Evolutionary conservation across 2,113 vertebrate species (phyloP), one percentile per base, ranked within the genome.

Genomic region (Pterocles gutturalis): DNA sequence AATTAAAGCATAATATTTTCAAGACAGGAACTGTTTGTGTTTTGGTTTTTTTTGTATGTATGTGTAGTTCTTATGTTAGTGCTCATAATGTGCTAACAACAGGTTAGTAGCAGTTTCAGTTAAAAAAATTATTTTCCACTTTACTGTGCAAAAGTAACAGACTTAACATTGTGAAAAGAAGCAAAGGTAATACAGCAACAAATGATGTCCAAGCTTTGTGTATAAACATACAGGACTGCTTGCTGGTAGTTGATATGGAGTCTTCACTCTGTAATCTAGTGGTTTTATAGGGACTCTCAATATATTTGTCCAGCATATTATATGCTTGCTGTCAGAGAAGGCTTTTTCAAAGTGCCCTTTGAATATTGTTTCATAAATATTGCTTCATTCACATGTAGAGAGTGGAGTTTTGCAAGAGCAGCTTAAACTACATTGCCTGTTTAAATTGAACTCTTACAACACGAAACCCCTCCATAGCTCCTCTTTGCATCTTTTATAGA

Each of bases 401-500:
- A 55, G 26, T 46, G 10, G 54, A 83, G 18, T 55, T 92, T 75
- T 90, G 34, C 0, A 5, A 61, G 36, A 81, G 24, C 5, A 31
- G 2, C 34, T 51, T 83, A 26, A 81, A 33, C 12, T 70, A 6
- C 15, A 1, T 60, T 77, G 51, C 34, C 25, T n/a, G 3, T 69
- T 81, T 57, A 73, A 54, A 38, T n/a, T 55, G 38, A 57, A 57
- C 22, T 77, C 15, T 62, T 67, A 41, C 64, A 90, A 77, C 17
- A 3, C 3, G 12, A 78, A 53, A 16, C 0, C 1, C 2, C 21
- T 71, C 17, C 19, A 13, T 43, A 60, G 10, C 10, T 77, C 10
- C 9, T 10, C 22, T 85, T 75, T 7, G 2, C 34, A 0, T 64
- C 21, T 83, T 83, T 81, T 46, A 10, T 17, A 71, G 34, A 69